Conservation (phyloP, 1,140 invertebrate genomes). For the Gryllus bimaculatus region DNA sequence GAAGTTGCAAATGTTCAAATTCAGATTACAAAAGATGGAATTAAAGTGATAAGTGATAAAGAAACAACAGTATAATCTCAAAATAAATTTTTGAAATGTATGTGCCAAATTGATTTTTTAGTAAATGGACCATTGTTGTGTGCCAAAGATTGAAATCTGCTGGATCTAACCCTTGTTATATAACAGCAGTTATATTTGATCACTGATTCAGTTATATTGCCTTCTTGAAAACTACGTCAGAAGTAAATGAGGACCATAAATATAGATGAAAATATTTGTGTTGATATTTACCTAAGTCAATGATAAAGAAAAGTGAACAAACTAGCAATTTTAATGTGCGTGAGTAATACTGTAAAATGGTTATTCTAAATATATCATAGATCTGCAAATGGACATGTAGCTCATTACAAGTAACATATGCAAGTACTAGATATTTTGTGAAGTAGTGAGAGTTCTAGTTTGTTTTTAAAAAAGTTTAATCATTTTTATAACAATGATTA, state of each 20-base stretch:
- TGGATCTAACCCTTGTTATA: neutral
- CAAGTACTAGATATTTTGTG: too few relatives aligned
- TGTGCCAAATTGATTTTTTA: neutral
- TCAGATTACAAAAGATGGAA: conserved; percentile 60
- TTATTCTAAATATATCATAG: neutral
- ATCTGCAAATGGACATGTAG: too few relatives aligned
- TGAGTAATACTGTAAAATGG: neutral
- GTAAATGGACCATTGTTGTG: neutral
- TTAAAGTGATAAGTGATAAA: conserved; percentile 63
- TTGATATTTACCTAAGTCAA: neutral
- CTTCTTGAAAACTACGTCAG: neutral
- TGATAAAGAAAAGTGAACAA: neutral
- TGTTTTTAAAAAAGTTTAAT: too few relatives aligned
- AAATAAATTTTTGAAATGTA: neutral
- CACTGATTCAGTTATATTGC: neutral
- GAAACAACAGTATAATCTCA: conserved; percentile 54
- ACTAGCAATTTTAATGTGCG: neutral
- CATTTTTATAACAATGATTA: too few relatives aligned
- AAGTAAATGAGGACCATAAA: neutral
- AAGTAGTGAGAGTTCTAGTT: too few relatives aligned
- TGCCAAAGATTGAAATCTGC: neutral
- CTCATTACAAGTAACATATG: too few relatives aligned
- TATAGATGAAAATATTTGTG: neutral
- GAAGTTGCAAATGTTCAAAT: conserved; percentile 40
- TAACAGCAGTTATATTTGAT: neutral